Conservation (phyloP, 30 jellyfish, hydroid and myxozoan species). For the Hydractinia symbiolongicarpus region DNA sequence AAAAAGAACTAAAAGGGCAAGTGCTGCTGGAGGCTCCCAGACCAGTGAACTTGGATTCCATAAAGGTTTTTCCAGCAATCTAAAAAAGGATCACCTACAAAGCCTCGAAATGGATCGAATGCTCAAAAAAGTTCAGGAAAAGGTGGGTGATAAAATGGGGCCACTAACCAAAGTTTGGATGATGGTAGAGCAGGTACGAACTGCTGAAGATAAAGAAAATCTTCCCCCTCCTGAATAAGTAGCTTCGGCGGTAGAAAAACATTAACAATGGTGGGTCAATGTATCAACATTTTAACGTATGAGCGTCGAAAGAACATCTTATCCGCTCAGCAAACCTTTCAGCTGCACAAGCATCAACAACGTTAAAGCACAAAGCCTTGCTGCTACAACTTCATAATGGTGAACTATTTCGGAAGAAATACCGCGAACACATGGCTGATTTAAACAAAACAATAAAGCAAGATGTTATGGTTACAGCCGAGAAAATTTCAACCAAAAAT, state of each 20-base stretch:
- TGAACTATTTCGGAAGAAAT: neutral
- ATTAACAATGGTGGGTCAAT: neutral
- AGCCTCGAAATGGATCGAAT: neutral
- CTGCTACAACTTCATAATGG: neutral
- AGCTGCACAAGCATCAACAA: too few relatives aligned
- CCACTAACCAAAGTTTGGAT: neutral
- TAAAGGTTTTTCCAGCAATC: neutral
- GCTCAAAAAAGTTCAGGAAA: neutral
- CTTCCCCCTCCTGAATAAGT: neutral
- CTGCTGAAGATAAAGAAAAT: neutral
- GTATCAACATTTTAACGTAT: neutral
- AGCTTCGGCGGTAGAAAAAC: neutral
- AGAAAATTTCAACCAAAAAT: neutral
- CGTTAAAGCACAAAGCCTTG: neutral
- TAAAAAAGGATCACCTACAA: neutral
- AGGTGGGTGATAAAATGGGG: slow-evolving; percentile 4
- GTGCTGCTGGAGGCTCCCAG: neutral
- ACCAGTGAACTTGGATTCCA: neutral
- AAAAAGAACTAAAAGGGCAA: neutral
- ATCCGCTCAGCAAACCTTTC: too few relatives aligned
- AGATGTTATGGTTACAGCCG: neutral
- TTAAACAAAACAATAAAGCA: neutral
- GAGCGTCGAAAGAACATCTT: too few relatives aligned
- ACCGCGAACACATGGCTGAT: neutral
- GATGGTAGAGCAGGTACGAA: neutral